A percentile compares a stretch with the other conserved stretches of the same genome.
These are phyloP conservation scores for Eurosta solidaginis DNA, from an alignment of 1,140 invertebrate species.

Conservation along the genomic window DNA sequence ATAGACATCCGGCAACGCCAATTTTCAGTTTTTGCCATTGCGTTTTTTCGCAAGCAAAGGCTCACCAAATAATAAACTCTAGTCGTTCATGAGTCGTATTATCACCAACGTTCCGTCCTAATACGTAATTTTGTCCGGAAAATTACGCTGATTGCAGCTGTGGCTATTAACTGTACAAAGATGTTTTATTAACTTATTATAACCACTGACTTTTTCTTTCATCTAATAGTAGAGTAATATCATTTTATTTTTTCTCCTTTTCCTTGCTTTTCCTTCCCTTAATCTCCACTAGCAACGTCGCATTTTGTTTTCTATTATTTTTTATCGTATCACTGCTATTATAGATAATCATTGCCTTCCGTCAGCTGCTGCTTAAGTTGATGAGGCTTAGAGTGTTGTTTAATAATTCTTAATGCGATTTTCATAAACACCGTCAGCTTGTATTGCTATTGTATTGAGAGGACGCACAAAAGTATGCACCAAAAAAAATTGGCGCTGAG, in stretches of 20 bases:
- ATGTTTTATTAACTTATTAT: constrained; percentile 15
- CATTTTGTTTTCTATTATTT: too few species aligned
- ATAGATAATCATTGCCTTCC: neutral
- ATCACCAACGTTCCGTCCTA: too few species aligned
- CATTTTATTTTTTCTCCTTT: too few species aligned
- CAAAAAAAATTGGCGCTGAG: neutral
- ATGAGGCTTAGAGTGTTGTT: neutral
- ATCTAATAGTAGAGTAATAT: too few species aligned
- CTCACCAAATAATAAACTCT: too few species aligned
- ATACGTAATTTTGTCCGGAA: too few species aligned
- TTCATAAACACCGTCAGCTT: neutral
- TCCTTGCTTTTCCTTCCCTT: too few species aligned
- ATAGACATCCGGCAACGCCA: too few species aligned
- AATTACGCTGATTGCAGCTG: neutral
- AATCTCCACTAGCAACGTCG: too few species aligned
- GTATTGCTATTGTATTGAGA: neutral
- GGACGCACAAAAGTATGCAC: neutral
- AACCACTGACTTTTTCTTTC: neutral
- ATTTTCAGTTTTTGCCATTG: too few species aligned
- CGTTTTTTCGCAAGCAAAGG: too few species aligned
- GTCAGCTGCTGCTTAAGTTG: neutral
- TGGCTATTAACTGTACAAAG: neutral
- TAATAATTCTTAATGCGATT: neutral
- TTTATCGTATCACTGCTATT: neutral
- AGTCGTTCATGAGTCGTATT: too few species aligned